Percentiles rank a stretch among this genome's conserved stretches.
Conservation (phyloP, 2,888 invertebrate genomes). For the Rhagium mordax region DNA sequence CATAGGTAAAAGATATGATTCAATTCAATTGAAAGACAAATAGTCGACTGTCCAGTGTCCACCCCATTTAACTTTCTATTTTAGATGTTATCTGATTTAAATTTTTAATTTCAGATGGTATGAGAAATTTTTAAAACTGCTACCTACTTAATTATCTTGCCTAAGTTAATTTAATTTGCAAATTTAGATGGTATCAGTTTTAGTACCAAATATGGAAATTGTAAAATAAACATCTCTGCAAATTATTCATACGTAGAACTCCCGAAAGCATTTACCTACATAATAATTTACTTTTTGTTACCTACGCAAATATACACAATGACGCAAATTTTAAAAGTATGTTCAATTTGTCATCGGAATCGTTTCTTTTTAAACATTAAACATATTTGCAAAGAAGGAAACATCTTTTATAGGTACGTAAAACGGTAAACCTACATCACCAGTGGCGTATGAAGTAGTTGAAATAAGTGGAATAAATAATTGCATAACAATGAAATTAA, state of each 20-base stretch:
- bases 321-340: slow-evolving; percentile 24
- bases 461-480: not conserved
- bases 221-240: slow-evolving; percentile 6
- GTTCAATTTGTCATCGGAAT: slow-evolving; percentile 23
- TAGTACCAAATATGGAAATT: not conserved
- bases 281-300: slow-evolving; percentile 22
- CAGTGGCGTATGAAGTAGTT: not conserved
- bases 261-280: slow-evolving; percentile 11
- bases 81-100: not conserved
- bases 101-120: not conserved
- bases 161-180: not conserved
- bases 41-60: not conserved
- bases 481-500: not conserved
- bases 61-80: not conserved
- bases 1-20: no score
- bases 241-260: slow-evolving; percentile 21
- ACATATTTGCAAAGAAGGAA: not conserved
- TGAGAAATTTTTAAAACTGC: not conserved
- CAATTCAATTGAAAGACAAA: not conserved
- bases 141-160: not conserved
- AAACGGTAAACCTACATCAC: not conserved
- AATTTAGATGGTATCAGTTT: not conserved
- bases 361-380: not conserved
- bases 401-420: not conserved
- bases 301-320: slow-evolving; percentile 23